Evolutionary conservation across 2,888 invertebrate genomes (phyloP), one percentile per base, ranked within the genome.

Genomic region (Aplocera efformata): DNA sequence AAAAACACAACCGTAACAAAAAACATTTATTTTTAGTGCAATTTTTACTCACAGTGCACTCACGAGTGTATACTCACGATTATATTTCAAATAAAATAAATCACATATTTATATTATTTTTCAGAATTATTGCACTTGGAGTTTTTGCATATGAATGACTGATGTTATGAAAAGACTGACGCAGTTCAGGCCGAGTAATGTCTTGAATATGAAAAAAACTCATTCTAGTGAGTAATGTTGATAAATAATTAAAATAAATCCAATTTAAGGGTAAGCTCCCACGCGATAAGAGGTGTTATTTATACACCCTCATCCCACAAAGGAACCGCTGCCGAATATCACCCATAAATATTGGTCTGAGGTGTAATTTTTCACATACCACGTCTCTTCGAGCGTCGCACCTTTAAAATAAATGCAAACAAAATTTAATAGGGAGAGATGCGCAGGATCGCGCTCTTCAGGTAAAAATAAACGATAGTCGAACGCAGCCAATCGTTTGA

Each of bases 361-460:
- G 86, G 88, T 88, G 88, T 88, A 88, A 86, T 88, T 88, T 88
- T 86, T 88, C 88, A 88, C 88, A 88, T 88, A 86, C 88, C 88
- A 82, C 74, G 82, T 84, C 85, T 79, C 68, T 71, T 75, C 80
- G 84, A 78, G 77, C 85, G 85, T 85, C 88, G 86, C 88, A 86
- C 86, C 88, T 88, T 88, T 83, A 86, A 88, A 88, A 88, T 86
- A 86, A 88, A 88, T 86, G 88, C 88, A 88, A 86, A 88, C 86
- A 86, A 88, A 88, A 86, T 86, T 85, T 88, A 88, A 88, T 88
- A 88, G 88, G 86, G 86, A 86, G 85, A 86, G 88, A 84, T 85
- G 86, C 86, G 79, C 86, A 72, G 85, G 82, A 82, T 79, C 78
- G 84, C 84, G 73, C 64, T 64, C 80, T 80, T 80, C 80, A 79